Conservation (phyloP, 2,888 invertebrate species). For the Galeruca laticollis region DNA sequence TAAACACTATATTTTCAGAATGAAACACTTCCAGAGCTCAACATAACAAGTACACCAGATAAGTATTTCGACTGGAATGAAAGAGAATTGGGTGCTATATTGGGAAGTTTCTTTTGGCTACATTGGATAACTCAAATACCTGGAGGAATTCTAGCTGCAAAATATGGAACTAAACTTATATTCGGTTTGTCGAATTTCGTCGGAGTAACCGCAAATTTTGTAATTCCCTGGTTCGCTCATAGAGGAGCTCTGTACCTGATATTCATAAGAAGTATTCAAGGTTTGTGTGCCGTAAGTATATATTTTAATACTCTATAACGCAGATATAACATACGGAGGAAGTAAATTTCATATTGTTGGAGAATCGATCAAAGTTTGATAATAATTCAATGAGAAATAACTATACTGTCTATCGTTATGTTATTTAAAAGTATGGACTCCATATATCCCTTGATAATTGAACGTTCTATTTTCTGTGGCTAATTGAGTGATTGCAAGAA, state of each 20-base stretch:
- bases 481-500: no score
- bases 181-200: constrained; percentile 77
- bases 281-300: constrained; percentile 74
- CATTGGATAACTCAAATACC: constrained; percentile 80
- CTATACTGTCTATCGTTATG: no score
- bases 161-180: constrained; percentile 78
- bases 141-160: constrained; percentile 77
- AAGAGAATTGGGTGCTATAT: constrained; percentile 71
- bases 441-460: no score
- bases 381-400: no score
- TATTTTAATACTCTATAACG: neutral
- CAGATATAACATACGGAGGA: no score
- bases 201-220: constrained; percentile 74
- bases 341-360: no score
- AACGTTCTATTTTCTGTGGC: no score
- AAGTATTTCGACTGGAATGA: constrained; percentile 73
- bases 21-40: neutral
- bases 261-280: constrained; percentile 75
- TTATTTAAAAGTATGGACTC: no score
- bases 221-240: constrained; percentile 76
- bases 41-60: constrained; percentile 1
- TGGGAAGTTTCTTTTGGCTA: constrained; percentile 80
- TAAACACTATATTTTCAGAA: neutral
- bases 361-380: no score
- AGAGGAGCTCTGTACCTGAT: constrained; percentile 72